A percentile compares a stretch with the other conserved stretches of the same genome.
Evolutionary conservation across 2,888 invertebrate genomes (phyloP).

Genomic region (Rhagium mordax): DNA sequence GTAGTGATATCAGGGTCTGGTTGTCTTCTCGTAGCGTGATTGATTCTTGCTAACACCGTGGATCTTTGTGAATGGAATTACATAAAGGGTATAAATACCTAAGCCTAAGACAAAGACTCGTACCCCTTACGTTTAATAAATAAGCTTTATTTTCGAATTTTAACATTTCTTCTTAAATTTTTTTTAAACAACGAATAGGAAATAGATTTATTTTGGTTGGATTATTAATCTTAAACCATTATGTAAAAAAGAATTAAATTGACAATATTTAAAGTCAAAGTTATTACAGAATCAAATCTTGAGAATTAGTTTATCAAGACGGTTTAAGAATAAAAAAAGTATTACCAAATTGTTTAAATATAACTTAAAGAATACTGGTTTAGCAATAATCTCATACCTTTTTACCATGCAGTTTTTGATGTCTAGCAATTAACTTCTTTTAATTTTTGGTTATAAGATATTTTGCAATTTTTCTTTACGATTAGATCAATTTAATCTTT

Average conservation of each 20-base stretch:
- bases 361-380: not conserved
- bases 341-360: not conserved
- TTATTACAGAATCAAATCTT: not conserved
- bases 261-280: not conserved
- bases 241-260: not conserved
- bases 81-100: no score
- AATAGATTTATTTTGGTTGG: not conserved
- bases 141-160: no score
- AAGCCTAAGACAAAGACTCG: no score
- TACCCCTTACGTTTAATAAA: no score
- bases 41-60: no score
- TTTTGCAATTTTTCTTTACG: not conserved
- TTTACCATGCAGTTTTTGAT: not conserved
- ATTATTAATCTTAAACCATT: not conserved
- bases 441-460: not conserved
- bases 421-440: not conserved
- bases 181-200: no score
- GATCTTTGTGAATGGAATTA: no score
- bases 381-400: not conserved
- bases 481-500: not conserved
- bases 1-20: no score
- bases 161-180: no score
- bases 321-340: not conserved
- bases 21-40: no score
- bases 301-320: not conserved